Conservation (phyloP, 30 jellyfish, hydroid and myxozoan species). For the Aurelia coerulea region DNA sequence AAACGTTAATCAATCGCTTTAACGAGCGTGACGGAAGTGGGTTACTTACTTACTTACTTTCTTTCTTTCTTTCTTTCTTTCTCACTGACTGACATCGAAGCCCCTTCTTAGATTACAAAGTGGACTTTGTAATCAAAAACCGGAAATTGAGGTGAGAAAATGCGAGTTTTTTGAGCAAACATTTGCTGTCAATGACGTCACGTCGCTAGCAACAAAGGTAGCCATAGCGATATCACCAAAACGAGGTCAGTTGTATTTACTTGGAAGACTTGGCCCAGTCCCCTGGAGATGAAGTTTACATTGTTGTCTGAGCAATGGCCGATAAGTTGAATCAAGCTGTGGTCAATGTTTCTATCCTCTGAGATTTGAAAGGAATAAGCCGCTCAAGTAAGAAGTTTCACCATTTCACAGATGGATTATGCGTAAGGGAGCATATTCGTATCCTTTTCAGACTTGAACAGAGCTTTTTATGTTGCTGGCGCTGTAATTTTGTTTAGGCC, state of each 20-base stretch:
- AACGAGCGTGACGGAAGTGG: too few relatives aligned
- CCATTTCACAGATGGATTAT: conserved; percentile 52
- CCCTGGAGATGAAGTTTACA: conserved; percentile 1
- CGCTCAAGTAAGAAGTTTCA: background rate
- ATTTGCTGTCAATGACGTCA: too few relatives aligned
- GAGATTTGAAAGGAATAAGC: background rate
- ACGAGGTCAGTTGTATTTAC: conserved; percentile 6
- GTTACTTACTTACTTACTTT: too few relatives aligned
- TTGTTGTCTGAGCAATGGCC: conserved; percentile 48
- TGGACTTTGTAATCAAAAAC: too few relatives aligned
- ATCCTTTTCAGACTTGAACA: conserved; percentile 28
- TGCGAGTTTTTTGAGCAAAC: too few relatives aligned
- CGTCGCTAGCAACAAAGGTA: too few relatives aligned
- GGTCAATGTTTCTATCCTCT: background rate
- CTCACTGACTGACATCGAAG: too few relatives aligned
- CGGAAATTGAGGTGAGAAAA: too few relatives aligned
- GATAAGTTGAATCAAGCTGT: conserved; percentile 12
- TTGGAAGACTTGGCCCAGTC: conserved; percentile 24
- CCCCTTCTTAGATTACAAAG: too few relatives aligned
- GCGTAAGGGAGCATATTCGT: conserved; percentile 86
- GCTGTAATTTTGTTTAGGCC: background rate
- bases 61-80: too few relatives aligned
- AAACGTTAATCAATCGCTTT: too few relatives aligned
- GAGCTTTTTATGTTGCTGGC: background rate
- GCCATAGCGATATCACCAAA: background rate